A percentile compares a stretch with the other conserved stretches of the same genome.
Conservation (phyloP, 2,888 invertebrate species). For the Apodemia duryi region DNA sequence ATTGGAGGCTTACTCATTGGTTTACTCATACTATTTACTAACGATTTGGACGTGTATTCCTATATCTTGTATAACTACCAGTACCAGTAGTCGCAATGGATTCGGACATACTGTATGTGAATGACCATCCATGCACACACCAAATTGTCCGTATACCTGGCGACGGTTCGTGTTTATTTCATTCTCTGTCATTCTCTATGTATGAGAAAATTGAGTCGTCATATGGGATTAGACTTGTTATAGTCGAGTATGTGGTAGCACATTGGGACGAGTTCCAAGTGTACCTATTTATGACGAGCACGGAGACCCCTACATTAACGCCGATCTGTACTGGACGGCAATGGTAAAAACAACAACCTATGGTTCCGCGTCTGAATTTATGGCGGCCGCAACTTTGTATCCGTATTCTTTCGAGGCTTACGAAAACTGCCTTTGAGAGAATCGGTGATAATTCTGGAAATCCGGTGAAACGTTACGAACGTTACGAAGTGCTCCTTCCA, state of each 20-base stretch:
- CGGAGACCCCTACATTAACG: constrained; percentile 22
- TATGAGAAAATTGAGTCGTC: constrained; percentile 25
- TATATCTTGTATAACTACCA: no score
- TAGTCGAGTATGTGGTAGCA: constrained; percentile 28
- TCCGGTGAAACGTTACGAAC: constrained; percentile 27
- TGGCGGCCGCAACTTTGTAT: constrained; percentile 28
- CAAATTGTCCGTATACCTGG: constrained; percentile 26
- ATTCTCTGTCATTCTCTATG: constrained; percentile 23
- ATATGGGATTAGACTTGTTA: constrained; percentile 21
- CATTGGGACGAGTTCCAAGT: constrained; percentile 29
- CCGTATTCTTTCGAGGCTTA: constrained; percentile 28
- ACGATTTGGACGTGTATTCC: no score
- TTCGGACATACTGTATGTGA: constrained; percentile 25
- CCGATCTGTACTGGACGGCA: constrained; percentile 27
- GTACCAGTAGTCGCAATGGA: neutral
- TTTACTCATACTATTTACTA: no score
- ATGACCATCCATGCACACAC: constrained; percentile 20
- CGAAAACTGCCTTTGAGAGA: constrained; percentile 24
- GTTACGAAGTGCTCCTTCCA: neutral
- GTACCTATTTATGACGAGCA: constrained; percentile 26
- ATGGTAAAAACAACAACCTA: constrained; percentile 30
- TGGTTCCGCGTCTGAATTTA: constrained; percentile 29
- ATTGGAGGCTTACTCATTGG: no score
- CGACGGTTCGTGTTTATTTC: constrained; percentile 31
- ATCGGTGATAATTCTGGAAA: constrained; percentile 22